Conservation (phyloP, 2,113 vertebrate species). For the Raphicerus campestris region DNA sequence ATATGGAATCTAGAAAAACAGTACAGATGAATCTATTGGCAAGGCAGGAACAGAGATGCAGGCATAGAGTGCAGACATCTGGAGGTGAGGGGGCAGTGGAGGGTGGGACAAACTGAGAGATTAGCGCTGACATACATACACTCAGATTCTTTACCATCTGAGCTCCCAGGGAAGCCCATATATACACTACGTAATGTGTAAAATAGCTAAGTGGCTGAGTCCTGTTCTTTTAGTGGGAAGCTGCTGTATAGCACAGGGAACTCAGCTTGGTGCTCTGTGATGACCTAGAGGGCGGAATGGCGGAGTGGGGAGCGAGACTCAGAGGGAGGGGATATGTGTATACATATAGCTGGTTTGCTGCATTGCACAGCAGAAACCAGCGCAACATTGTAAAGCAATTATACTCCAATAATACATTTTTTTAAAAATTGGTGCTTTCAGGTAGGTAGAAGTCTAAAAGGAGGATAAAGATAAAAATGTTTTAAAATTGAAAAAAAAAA, state of each 20-base stretch:
- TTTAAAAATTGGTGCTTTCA: neutral
- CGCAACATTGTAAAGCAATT: neutral
- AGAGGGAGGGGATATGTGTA: neutral
- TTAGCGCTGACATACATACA: neutral
- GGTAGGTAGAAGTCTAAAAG: neutral
- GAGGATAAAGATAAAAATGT: neutral
- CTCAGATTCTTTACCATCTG: neutral
- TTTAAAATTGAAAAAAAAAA: neutral
- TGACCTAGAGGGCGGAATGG: neutral
- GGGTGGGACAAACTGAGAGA: neutral
- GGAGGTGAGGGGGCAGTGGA: neutral
- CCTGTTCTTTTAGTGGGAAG: neutral
- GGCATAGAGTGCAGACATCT: neutral
- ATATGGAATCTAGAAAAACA: neutral
- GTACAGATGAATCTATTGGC: neutral
- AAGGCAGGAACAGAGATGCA: neutral
- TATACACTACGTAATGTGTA: neutral
- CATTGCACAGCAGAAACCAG: neutral
- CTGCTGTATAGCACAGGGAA: neutral
- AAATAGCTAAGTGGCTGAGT: neutral
- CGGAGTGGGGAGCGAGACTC: neutral
- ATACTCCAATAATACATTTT: neutral
- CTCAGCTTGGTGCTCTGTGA: neutral
- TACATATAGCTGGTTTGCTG: neutral
- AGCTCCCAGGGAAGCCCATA: neutral